Conservation (phyloP, 2,113 vertebrate species). For the Indri indri region DNA sequence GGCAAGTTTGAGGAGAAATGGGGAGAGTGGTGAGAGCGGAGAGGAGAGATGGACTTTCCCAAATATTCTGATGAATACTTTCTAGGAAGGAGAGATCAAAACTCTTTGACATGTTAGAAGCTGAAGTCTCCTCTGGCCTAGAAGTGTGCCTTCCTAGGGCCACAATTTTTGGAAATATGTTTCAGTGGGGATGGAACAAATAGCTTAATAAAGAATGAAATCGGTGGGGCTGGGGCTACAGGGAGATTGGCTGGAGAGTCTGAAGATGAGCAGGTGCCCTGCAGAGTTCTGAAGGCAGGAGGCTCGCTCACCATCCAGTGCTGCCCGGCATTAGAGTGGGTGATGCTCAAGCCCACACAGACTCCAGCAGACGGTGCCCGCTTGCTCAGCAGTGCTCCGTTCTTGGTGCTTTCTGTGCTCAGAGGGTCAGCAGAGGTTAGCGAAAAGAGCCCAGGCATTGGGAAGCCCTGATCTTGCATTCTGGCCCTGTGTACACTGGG, state of each 20-base stretch:
- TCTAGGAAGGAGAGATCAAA: neutral
- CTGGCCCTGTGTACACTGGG: neutral
- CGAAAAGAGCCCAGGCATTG: neutral
- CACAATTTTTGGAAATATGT: neutral
- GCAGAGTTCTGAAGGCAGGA: neutral
- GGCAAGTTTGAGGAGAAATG: accelerated
- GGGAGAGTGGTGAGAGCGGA: neutral
- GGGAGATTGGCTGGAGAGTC: neutral
- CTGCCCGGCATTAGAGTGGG: neutral
- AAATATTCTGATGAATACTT: neutral
- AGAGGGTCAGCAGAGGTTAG: accelerated
- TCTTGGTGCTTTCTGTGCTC: neutral
- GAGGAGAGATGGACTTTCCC: neutral
- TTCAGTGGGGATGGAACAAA: neutral
- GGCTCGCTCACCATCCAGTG: neutral
- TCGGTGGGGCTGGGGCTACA: neutral
- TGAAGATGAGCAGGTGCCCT: neutral
- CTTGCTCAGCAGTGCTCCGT: neutral
- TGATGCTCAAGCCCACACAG: neutral
- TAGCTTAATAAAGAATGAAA: neutral
- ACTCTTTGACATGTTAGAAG: neutral
- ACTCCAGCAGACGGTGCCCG: accelerated
- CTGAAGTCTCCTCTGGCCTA: neutral
- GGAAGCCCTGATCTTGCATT: neutral
- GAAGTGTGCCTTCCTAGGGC: neutral